Percentiles rank a stretch among this genome's conserved stretches.
These are phyloP conservation scores for Protonibea diacanthus DNA, from an alignment of 2,797 vertebrate genomes.

Conservation along the genomic window DNA sequence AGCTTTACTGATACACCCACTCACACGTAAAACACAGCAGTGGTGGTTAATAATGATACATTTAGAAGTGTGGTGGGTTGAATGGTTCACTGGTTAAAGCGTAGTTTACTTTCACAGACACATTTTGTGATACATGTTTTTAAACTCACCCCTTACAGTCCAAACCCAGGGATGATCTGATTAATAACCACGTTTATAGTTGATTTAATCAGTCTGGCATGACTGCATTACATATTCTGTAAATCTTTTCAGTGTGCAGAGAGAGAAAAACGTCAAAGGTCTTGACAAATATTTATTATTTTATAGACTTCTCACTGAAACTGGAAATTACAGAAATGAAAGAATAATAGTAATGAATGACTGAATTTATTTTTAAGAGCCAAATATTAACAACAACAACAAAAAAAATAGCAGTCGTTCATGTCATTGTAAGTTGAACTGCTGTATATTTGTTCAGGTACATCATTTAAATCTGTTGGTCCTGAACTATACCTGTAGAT, in stretches of 20 bases:
- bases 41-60: neutral
- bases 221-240: too few species aligned
- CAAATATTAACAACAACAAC: too few species aligned
- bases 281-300: neutral
- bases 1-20: neutral
- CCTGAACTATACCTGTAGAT: conserved; percentile 87
- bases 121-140: too few species aligned
- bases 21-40: too few species aligned
- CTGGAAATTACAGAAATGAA: neutral
- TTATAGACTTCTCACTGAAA: too few species aligned
- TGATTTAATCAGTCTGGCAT: neutral
- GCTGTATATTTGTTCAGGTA: neutral
- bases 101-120: neutral
- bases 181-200: neutral
- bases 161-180: neutral
- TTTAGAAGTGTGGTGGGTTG: neutral
- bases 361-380: neutral
- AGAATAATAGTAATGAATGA: neutral
- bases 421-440: neutral
- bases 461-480: conserved; percentile 18
- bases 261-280: neutral
- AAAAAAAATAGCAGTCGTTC: neutral
- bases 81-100: neutral
- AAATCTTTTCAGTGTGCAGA: neutral
- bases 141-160: neutral